A percentile compares a stretch with the other conserved stretches of the same genome.
phyloP scores from a whole-genome alignment of 1,140 invertebrate species.

The Leucophenga varia region DNA sequence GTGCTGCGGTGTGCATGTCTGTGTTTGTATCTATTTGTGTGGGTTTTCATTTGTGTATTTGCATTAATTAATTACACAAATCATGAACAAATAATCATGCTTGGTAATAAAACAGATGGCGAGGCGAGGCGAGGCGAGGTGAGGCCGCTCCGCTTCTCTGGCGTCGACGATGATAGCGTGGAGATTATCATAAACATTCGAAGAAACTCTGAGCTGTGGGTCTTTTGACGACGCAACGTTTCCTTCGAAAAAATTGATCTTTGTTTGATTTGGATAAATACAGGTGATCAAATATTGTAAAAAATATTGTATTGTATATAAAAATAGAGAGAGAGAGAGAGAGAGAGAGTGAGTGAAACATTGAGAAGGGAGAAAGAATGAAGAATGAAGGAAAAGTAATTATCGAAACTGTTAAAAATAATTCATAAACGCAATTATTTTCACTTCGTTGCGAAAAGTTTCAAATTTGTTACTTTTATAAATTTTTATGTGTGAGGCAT shows the following conservation, averaged over 20 bases:
- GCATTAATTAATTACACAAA: constrained; percentile 30
- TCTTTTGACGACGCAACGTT: not conserved
- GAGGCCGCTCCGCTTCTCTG: constrained; percentile 2
- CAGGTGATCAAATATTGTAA: constrained; percentile 45
- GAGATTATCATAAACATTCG: constrained; percentile 7
- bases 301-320: too few relatives aligned
- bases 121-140: not conserved
- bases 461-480: too few relatives aligned
- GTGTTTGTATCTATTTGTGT: not conserved
- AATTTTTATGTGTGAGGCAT: too few relatives aligned
- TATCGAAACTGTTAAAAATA: too few relatives aligned
- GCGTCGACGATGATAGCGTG: not conserved
- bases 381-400: too few relatives aligned
- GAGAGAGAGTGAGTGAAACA: too few relatives aligned
- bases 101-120: constrained; percentile 9
- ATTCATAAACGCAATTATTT: too few relatives aligned
- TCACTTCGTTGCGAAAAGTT: too few relatives aligned
- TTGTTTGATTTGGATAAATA: constrained; percentile 34
- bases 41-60: constrained; percentile 12
- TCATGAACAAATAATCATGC: constrained; percentile 30
- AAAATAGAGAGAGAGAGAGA: too few relatives aligned
- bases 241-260: constrained; percentile 3
- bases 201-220: not conserved
- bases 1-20: not conserved
- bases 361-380: too few relatives aligned